Percentiles rank a stretch among this genome's conserved stretches.
Conservation (phyloP, 2,113 vertebrate species). For the Gracilinanus agilis region DNA sequence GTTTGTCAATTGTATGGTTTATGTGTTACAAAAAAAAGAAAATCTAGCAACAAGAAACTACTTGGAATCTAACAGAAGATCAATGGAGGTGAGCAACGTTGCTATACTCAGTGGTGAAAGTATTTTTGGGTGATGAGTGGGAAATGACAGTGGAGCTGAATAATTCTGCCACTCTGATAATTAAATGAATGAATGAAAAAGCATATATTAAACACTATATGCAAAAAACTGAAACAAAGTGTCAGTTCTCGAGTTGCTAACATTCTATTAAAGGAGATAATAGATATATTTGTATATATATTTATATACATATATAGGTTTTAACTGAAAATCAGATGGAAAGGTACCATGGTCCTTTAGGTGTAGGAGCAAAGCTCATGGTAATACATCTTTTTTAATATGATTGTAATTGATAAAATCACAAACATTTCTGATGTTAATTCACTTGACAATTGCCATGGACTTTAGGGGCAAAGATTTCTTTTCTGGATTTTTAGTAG, state of each 20-base stretch:
- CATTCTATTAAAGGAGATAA: neutral
- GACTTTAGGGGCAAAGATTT: neutral
- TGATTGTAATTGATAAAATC: neutral
- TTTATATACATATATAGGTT: neutral
- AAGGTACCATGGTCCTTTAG: neutral
- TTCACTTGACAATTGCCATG: neutral
- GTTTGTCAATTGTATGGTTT: neutral
- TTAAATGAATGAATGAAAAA: neutral
- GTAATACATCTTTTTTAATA: neutral
- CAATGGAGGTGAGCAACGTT: neutral
- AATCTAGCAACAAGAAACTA: conserved; percentile 7
- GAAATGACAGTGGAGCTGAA: neutral
- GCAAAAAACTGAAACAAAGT: neutral
- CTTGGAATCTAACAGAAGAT: conserved; percentile 13
- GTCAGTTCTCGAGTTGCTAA: neutral
- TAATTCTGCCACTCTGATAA: neutral
- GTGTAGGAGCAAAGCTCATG: neutral
- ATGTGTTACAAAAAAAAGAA: neutral
- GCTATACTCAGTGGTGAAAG: neutral
- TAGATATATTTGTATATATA: too few relatives aligned
- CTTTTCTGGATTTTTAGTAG: neutral
- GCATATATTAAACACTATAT: neutral
- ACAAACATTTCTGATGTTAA: neutral
- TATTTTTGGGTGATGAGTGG: neutral
- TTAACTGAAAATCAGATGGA: neutral